Conservation (phyloP, 2,888 invertebrate species). For the Drepanosiphum platanoidis region DNA sequence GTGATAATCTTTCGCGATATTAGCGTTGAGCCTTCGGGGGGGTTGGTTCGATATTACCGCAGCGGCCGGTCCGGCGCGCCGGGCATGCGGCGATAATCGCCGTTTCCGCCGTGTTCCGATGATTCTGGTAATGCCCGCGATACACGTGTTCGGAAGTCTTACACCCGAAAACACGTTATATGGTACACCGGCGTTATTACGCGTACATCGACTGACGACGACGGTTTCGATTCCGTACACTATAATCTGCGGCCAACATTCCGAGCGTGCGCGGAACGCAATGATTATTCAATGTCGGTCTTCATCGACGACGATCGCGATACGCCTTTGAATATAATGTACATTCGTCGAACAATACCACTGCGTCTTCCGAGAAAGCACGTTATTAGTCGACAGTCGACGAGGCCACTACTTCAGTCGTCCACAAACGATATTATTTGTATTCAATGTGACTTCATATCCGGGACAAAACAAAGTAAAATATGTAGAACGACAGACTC, state of each 20-base stretch:
- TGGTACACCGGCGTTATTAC: no score
- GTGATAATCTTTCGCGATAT: slow-evolving; percentile 59
- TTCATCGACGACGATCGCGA: background rate
- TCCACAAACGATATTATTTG: no score
- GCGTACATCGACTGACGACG: background rate
- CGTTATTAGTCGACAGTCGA: no score
- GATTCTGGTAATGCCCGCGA: no score
- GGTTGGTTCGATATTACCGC: slow-evolving; percentile 39
- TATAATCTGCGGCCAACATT: no score
- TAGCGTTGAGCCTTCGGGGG: slow-evolving; percentile 57
- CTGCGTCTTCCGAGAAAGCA: no score
- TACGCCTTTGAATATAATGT: background rate
- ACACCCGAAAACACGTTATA: background rate
- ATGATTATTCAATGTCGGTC: background rate
- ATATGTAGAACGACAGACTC: no score
- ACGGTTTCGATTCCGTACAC: background rate
- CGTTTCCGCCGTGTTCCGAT: background rate
- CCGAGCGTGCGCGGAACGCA: background rate
- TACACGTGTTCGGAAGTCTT: slow-evolving; percentile 22
- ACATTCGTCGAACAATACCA: no score
- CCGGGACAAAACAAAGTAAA: no score
- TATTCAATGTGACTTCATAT: no score
- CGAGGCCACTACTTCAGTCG: no score
- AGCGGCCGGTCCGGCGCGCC: background rate
- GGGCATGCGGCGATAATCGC: slow-evolving; percentile 1